Evolutionary conservation across 1,140 invertebrate genomes (phyloP), one percentile per base, ranked within the genome.

Genomic region (Lucilia cuprina): DNA sequence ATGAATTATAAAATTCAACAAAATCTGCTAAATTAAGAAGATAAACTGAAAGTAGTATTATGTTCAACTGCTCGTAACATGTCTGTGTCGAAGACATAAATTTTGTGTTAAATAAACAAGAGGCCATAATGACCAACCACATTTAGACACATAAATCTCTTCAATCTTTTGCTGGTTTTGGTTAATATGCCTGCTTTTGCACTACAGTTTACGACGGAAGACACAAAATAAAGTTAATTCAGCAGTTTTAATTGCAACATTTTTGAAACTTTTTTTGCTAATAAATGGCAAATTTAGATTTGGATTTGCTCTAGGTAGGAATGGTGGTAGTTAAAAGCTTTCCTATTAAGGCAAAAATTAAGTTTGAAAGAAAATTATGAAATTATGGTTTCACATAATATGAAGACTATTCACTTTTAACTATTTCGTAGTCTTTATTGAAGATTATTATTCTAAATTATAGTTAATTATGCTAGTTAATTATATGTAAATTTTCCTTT

Each of bases 61-160:
- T 41, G 41, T 41, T 7, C 41, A 41, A 41, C 41, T 41, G 41
- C 41, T 41, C 41, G 41, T 41, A 41, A 55, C 50, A 55, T 70
- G 65, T 70, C 65, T 70, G 65, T 70, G 65, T 70, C 19, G 65
- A 70, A 70, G 65, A 70, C 65, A 70, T 70, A 70, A 70, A 70
- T 70, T 70, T 70, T 70, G 65, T 70, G 65, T 25, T 70, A 70
- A 70, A 70, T 70, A 70, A 70, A 70, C 65, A 70, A 70, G 65
- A 21, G 65, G n/a, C 65, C 65, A 70, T 70, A 70, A 70, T 70
- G 65, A 70, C 65, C 65, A 70, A 70, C 65, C 65, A 70, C 65
- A 70, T 70, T 70, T 70, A 70, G 65, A 70, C 65, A 10, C 65
- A 70, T 70, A 70, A 70, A 70, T 70, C 65, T 70, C n/a, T 60